Evolutionary conservation across 2,888 invertebrate genomes (phyloP), one percentile per base, ranked within the genome.

Genomic region (Gisinianus flammeolus): DNA sequence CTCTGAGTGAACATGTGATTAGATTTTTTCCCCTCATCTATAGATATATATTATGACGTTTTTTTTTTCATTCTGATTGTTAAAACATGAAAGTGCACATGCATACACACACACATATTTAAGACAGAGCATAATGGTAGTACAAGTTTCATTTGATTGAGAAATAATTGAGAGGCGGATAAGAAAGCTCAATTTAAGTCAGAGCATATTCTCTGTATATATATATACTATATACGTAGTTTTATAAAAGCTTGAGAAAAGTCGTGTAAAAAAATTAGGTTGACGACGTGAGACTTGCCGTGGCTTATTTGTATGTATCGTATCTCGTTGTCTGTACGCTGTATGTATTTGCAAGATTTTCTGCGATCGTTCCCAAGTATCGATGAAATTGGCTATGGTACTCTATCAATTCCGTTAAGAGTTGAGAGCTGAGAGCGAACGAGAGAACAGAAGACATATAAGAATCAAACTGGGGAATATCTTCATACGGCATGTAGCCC

Each of bases 381-480:
- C 30, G 67, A 62, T 62, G 62, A 28, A 28, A 70, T 70, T 70
- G 35, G 52, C 54, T 52, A 12, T 54, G 68, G 70, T 70, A 52
- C 70, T 70, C 28, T 62, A 62, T 54, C 52, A 54, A 70, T 54
- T 26, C 22, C 22, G 22, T 44, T 22, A 44, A 44, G 44, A n/a
- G n/a, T n/a, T n/a, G n/a, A n/a, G n/a, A n/a, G n/a, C n/a, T 54
- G 54, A 54, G 19, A 54, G 19, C 5, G 54, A 62, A 26, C 22
- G 28, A 62, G 62, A 62, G n/a, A 44, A 62, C 26, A 62, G 24
- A 62, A 22, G 28, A 24, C 24, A 12, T 58, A 19, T 31, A 69
- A 33, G 44, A 69, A 69, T 74, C 16, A 54, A 54, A 76, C 56
- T 62, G 52, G 67, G 76, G 76, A 76, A 76, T 76, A 76, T 76